phyloP scores from a whole-genome alignment of 1,140 invertebrate genomes.

The Cotesia typhae region DNA sequence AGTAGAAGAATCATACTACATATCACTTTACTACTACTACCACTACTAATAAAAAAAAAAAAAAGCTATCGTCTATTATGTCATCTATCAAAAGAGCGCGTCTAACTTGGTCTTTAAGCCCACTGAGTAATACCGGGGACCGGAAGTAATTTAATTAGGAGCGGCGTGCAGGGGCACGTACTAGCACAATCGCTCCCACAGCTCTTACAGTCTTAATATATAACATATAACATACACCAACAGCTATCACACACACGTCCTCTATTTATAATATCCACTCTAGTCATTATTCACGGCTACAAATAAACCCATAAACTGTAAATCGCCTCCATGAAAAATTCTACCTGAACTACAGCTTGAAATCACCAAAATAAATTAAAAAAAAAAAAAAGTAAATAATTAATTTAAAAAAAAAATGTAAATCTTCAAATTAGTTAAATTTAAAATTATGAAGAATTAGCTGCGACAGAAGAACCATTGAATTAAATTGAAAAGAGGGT shows the following conservation, averaged over 20 bases:
- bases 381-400: no score
- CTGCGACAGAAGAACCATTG: not conserved
- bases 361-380: no score
- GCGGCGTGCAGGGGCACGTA: conserved; percentile 30
- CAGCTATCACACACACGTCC: not conserved
- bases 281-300: conserved; percentile 17
- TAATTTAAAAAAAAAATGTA: no score
- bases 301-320: no score
- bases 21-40: conserved; percentile 5
- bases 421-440: no score
- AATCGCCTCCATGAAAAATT: not conserved
- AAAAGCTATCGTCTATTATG: not conserved
- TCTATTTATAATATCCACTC: conserved; percentile 15
- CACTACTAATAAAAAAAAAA: not conserved
- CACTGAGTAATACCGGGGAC: not conserved
- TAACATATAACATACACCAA: not conserved
- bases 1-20: no score
- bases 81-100: not conserved
- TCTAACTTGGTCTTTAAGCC: conserved; percentile 23
- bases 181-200: not conserved
- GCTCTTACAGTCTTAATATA: not conserved
- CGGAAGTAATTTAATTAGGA: conserved; percentile 46
- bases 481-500: not conserved
- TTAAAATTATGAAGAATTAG: no score
- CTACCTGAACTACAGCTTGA: no score